Evolutionary conservation across 2,888 invertebrate genomes (phyloP), one percentile per base, ranked within the genome.

Genomic region (Phasia obesa): DNA sequence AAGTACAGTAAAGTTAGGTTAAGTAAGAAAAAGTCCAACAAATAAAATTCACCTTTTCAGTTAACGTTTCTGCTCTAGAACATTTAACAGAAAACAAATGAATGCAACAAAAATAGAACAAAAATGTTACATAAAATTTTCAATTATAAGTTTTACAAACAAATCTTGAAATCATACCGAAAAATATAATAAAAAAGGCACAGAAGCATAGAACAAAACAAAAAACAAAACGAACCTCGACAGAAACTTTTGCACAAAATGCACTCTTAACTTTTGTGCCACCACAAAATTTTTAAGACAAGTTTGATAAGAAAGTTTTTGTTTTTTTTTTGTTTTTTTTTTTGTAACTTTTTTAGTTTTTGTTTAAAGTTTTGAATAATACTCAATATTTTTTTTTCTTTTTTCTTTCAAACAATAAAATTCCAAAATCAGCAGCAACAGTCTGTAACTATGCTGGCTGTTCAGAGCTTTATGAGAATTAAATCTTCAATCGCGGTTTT

Each of bases 101-200:
- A 42, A 35, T 62, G 70, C 25, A 59, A 27, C 59, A 51, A 74
- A 9, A 57, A 42, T 15, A 60, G 74, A 62, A 65, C 38, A 51
- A 55, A 83, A 83, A 79, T 75, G 75, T 71, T 59, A 79, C 79
- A 83, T 75, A 83, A 76, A 79, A 83, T 83, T 83, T 83, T 83
- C 83, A 83, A 83, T 83, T 83, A 83, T 83, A 83, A 83, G 74
- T 83, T 83, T 79, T 55, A 13, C 83, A 75, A 83, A 83, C 83
- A 79, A 83, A 83, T 83, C 83, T 83, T 79, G 79, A 79, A 79
- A 83, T 79, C 71, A 75, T 76, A 70, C 78, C 69, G 44, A 67
- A 70, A 78, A 73, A 57, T 23, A 67, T 51, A 49, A 35, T 4
- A 70, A 70, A 62, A 65, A 60, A 25, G 62, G 74, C 6, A 31